These are phyloP conservation scores for Campoletis sonorensis DNA, from an alignment of 1,140 invertebrate species.

Conservation along the genomic window DNA sequence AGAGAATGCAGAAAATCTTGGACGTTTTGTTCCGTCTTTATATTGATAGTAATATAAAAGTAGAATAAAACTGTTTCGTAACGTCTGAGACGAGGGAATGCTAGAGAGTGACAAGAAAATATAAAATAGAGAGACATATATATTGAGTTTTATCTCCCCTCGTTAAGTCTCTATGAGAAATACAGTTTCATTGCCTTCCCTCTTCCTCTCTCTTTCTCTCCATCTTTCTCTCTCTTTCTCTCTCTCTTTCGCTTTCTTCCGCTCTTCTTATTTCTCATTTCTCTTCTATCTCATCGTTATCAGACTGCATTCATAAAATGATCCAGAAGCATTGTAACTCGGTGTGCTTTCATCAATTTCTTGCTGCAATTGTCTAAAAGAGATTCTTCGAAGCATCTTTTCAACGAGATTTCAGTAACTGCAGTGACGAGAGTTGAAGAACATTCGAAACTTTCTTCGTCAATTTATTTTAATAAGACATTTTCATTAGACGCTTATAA, in stretches of 20 bases:
- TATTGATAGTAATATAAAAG: not conserved
- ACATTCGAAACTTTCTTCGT: conserved; percentile 18
- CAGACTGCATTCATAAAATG: conserved; percentile 40
- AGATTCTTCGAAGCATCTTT: not conserved
- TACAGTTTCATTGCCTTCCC: conserved; percentile 41
- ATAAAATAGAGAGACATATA: not conserved
- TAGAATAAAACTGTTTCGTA: not conserved
- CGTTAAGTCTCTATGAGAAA: conserved; percentile 20
- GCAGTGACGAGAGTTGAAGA: not conserved
- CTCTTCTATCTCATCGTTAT: conserved; percentile 9
- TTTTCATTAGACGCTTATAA: not conserved
- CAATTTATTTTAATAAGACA: conserved; percentile 29
- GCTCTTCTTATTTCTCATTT: not conserved
- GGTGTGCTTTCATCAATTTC: conserved; percentile 30
- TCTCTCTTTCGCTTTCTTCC: not conserved
- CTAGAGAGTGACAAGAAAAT: not conserved
- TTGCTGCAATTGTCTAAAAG: conserved; percentile 22
- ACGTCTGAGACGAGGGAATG: conserved; percentile 2
- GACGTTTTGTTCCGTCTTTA: not conserved
- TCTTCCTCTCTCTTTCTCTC: not conserved
- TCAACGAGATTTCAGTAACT: not conserved
- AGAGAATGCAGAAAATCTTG: not conserved
- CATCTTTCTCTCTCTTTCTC: conserved; percentile 7
- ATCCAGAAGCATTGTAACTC: conserved; percentile 23
- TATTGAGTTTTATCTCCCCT: conserved; percentile 27